Evolutionary conservation across 2,888 invertebrate genomes (phyloP), one percentile per base, ranked within the genome.

Genomic region (Neoitamus cyanurus): DNA sequence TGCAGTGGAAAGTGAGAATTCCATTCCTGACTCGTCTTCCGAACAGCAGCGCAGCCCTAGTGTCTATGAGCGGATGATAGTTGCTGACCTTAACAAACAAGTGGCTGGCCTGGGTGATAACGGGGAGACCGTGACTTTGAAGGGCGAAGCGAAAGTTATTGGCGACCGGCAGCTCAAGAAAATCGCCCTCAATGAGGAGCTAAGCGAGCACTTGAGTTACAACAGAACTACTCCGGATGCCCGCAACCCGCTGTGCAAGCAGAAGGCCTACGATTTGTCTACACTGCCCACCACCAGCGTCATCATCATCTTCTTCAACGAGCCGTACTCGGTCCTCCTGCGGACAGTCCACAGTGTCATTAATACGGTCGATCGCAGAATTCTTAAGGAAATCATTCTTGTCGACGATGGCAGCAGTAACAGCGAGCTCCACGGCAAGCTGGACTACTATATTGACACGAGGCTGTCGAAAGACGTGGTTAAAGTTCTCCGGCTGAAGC

Each of bases 351-450:
- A 95, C 90, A 95, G 95, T 88, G 95, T 96, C 0, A 90, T 96
- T 9, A 95, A 94, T 89, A 92, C 95, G 58, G 94, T 95, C 58
- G 95, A 95, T 25, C 89, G 92, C 5, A 90, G 92, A 85, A 88
- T 90, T 42, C 86, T 99, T 13, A 95, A 97, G 89, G 98, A 99
- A 92, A 96, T 99, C 85, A 96, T 99, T 88, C 92, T 99, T 9
- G 95, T 99, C n/a, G 98, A 99, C 90, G 99, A 99, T 91, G 95
- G 95, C 90, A 98, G 98, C 87, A 96, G 96, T 48, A 93, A 96
- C 92, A 93, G 90, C 87, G 96, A 93, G 88, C 92, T 96, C 87
- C 94, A 94, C 89, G 95, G 93, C 84, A 94, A 95, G 88, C 92
- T 98, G 83, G 94, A 95, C 87, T 94, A 96, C 89, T 98, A 98